Percentiles rank a stretch among this genome's conserved stretches.
Conservation (phyloP, 2,797 vertebrate genomes). For the Sternarchorhynchus goeldii region DNA sequence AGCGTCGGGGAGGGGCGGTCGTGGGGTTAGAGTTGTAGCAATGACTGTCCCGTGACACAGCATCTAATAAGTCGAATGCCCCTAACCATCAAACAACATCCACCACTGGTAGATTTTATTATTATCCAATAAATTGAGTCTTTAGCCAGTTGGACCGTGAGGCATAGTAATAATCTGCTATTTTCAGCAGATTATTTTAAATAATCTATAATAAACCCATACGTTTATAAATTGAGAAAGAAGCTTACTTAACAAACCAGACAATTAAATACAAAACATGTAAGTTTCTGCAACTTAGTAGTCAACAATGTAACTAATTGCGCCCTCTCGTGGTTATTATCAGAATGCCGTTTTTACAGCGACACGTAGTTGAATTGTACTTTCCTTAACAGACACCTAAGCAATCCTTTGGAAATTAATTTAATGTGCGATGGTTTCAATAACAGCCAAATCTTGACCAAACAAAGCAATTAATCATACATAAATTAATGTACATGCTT, state of each 20-base stretch:
- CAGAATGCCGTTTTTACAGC: no score
- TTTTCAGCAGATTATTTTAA: neutral
- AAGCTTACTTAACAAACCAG: neutral
- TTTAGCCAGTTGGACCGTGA: no score
- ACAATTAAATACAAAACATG: neutral
- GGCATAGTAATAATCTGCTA: no score
- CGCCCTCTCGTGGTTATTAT: constrained; percentile 9
- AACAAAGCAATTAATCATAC: no score
- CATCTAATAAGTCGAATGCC: constrained; percentile 17
- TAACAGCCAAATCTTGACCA: no score
- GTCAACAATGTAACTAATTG: neutral
- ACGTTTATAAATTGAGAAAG: no score
- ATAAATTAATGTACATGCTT: no score
- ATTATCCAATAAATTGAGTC: no score
- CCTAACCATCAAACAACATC: neutral
- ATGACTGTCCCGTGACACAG: constrained; percentile 33
- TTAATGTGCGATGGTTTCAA: no score
- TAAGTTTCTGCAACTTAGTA: neutral
- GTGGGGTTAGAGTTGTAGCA: constrained; percentile 34
- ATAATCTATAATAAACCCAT: neutral
- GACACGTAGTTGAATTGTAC: no score
- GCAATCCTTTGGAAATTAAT: no score
- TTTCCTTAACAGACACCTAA: no score
- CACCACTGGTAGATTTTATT: neutral
- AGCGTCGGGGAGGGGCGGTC: constrained; percentile 50